A percentile compares a stretch with the other conserved stretches of the same genome.
These are phyloP conservation scores for Anguilla rostrata DNA, from an alignment of 2,113 vertebrate genomes.

Conservation along the genomic window DNA sequence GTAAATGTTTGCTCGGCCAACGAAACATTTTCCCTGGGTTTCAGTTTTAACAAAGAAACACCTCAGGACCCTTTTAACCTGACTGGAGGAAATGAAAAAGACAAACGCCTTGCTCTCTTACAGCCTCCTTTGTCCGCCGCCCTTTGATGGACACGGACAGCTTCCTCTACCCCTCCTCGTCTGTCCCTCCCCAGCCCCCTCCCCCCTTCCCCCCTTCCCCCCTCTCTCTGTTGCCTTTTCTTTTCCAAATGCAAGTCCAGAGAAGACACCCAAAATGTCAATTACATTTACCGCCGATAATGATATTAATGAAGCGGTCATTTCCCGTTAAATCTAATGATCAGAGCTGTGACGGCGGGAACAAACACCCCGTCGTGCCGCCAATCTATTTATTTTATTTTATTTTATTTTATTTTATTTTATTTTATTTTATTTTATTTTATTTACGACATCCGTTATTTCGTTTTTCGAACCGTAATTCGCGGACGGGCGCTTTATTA, in stretches of 20 bases:
- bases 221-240: neutral
- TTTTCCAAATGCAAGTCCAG: neutral
- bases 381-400: conserved; percentile 56
- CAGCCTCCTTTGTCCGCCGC: neutral
- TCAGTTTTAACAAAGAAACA: neutral
- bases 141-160: neutral
- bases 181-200: too few relatives aligned
- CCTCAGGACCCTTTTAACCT: neutral
- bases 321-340: conserved; percentile 75
- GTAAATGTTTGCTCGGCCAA: neutral
- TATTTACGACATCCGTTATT: conserved; percentile 48
- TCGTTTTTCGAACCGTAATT: conserved; percentile 13
- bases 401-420: too few relatives aligned
- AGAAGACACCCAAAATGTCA: conserved; percentile 51
- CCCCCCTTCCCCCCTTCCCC: neutral
- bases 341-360: conserved; percentile 58
- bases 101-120: neutral
- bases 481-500: conserved; percentile 63
- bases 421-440: conserved; percentile 53
- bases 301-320: conserved; percentile 77
- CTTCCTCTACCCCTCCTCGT: neutral
- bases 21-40: neutral
- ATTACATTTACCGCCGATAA: conserved; percentile 73
- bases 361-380: conserved; percentile 57
- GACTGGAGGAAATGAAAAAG: neutral